Evolutionary conservation across 2,113 vertebrate species (phyloP).

Genomic region (Trichomycterus rosablanca): DNA sequence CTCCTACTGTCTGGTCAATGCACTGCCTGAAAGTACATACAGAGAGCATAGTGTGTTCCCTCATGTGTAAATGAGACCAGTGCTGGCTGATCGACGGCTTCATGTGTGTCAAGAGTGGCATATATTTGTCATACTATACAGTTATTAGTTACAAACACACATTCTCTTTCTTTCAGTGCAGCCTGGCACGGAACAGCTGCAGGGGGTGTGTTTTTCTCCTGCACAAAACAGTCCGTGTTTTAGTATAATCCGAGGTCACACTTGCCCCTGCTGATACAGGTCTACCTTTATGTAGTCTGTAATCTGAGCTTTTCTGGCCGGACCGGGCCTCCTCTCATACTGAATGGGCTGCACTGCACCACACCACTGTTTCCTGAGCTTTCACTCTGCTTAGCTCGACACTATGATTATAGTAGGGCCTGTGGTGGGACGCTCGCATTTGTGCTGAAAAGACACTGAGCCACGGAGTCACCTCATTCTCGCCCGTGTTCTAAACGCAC

Average conservation of each 20-base stretch:
- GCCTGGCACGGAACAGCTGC: conserved; percentile 20
- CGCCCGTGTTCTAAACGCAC: conserved; percentile 42
- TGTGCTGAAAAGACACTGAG: conserved; percentile 39
- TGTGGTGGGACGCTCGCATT: conserved; percentile 25
- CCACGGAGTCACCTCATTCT: conserved; percentile 46
- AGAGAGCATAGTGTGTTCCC: too few species aligned
- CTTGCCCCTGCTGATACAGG: conserved; percentile 51
- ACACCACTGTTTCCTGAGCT: conserved; percentile 45
- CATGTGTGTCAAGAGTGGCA: too few species aligned
- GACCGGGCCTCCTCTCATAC: conserved; percentile 22
- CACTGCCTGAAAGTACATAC: too few species aligned
- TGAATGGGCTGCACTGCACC: conserved; percentile 36
- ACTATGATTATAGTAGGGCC: conserved; percentile 48
- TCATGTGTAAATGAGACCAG: too few species aligned
- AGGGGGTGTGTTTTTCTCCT: conserved; percentile 11
- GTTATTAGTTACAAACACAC: too few species aligned
- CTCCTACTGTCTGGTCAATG: too few species aligned
- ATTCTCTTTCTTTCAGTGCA: background rate
- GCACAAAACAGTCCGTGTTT: conserved; percentile 41
- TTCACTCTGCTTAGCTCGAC: conserved; percentile 52
- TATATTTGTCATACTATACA: too few species aligned
- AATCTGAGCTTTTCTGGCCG: conserved; percentile 51
- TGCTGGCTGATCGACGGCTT: too few species aligned
- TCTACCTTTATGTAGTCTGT: conserved; percentile 48
- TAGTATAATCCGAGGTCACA: conserved; percentile 36